Conservation (phyloP, 1,140 invertebrate species). For the Listronotus oregonensis region DNA sequence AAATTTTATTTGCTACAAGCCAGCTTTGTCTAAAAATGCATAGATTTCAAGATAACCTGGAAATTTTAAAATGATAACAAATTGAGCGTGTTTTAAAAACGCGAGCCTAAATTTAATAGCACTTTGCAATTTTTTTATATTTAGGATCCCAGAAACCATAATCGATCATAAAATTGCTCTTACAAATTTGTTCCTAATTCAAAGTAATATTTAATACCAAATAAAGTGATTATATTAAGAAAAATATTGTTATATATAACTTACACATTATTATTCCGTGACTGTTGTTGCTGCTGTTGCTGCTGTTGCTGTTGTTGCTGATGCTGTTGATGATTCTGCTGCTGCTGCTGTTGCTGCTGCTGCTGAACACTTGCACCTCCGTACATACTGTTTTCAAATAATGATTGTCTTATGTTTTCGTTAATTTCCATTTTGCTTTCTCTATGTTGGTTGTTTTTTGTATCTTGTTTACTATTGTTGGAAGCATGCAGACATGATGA, state of each 20-base stretch:
- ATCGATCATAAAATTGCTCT: too few species aligned
- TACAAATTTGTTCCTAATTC: too few species aligned
- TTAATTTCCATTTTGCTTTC: conserved; percentile 59
- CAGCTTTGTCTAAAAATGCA: too few species aligned
- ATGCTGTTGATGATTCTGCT: conserved; percentile 57
- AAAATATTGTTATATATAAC: background rate
- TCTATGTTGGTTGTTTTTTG: conserved; percentile 44
- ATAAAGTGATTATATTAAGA: too few species aligned
- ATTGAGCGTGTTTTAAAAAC: too few species aligned
- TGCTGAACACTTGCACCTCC: conserved; percentile 24
- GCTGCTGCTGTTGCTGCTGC: conserved; percentile 43
- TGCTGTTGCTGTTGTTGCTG: conserved; percentile 56
- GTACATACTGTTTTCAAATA: conserved; percentile 59
- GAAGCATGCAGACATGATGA: conserved; percentile 55
- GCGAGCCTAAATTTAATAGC: too few species aligned
- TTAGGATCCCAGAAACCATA: too few species aligned
- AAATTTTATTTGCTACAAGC: too few species aligned
- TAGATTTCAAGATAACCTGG: too few species aligned
- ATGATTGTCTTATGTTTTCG: conserved; percentile 59
- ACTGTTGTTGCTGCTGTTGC: conserved; percentile 45
- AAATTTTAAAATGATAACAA: too few species aligned
- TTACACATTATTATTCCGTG: conserved; percentile 42
- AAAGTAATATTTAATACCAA: too few species aligned
- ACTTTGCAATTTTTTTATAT: too few species aligned
- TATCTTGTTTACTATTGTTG: conserved; percentile 38